Evolutionary conservation across 2,888 invertebrate genomes (phyloP).

Genomic region (Leucophenga maculata): DNA sequence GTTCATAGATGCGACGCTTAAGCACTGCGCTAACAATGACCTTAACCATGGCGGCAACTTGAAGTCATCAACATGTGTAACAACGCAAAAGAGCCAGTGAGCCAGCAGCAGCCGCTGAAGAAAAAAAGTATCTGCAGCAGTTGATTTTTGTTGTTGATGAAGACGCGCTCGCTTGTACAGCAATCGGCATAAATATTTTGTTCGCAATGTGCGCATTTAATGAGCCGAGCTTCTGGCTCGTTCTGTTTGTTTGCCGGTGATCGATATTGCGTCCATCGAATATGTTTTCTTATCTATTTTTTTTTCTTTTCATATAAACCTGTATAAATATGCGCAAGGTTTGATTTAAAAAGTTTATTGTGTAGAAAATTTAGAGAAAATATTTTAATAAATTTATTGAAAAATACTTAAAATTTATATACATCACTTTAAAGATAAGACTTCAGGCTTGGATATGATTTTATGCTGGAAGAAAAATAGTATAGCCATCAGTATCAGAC

Average conservation of each 20-base stretch:
- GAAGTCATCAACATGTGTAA: slow-evolving; percentile 7
- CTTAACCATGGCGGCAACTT: slow-evolving; percentile 42
- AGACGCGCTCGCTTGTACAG: not conserved
- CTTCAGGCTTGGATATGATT: too few relatives aligned
- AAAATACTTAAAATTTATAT: too few relatives aligned
- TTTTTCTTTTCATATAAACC: not conserved
- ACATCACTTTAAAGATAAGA: too few relatives aligned
- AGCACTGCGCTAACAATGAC: slow-evolving; percentile 35
- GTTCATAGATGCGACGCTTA: not conserved
- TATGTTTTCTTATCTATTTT: slow-evolving; percentile 1
- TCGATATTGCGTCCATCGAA: slow-evolving; percentile 16
- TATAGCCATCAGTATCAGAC: too few relatives aligned
- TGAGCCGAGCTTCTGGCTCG: not conserved
- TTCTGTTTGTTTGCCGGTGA: not conserved
- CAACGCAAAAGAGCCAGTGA: not conserved
- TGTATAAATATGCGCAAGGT: not conserved
- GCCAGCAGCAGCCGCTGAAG: slow-evolving; percentile 22
- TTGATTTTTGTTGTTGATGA: not conserved
- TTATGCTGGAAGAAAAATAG: too few relatives aligned
- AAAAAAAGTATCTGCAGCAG: slow-evolving; percentile 17
- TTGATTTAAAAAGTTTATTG: too few relatives aligned
- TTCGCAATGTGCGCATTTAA: slow-evolving; percentile 8
- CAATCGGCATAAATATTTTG: slow-evolving; percentile 18
- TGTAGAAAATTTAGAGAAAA: too few relatives aligned
- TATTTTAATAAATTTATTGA: too few relatives aligned